Evolutionary conservation across 2,113 vertebrate genomes (phyloP).

Genomic region (Mustelus asterias): DNA sequence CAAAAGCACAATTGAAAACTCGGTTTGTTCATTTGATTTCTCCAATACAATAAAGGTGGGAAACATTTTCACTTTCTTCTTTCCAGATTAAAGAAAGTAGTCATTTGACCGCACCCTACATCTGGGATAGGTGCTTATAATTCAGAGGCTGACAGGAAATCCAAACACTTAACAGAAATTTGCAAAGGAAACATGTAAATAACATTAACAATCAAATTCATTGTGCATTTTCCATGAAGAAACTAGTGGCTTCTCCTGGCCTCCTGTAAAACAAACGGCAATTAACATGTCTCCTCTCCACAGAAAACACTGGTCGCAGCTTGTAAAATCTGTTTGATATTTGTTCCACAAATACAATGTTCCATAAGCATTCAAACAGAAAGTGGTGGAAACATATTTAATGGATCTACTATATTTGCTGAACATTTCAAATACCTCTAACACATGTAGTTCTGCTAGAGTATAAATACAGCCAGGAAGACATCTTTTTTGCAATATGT

Average conservation of each 20-base stretch:
- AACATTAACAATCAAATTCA: constrained; percentile 32
- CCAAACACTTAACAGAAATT: constrained; percentile 3
- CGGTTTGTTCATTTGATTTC: constrained; percentile 35
- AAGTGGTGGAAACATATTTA: neutral
- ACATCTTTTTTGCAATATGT: neutral
- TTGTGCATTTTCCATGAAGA: constrained; percentile 15
- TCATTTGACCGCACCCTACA: neutral
- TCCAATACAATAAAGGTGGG: neutral
- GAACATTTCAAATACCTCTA: neutral
- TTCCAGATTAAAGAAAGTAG: constrained; percentile 7
- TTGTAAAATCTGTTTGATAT: constrained; percentile 15
- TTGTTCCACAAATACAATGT: neutral
- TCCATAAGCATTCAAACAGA: neutral
- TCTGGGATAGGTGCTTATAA: constrained; percentile 26
- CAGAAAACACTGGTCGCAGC: constrained; percentile 10
- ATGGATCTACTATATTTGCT: neutral
- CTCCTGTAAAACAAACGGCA: constrained; percentile 1
- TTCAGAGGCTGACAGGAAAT: constrained; percentile 2
- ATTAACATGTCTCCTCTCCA: constrained; percentile 17
- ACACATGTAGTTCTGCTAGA: neutral
- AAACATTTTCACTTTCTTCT: neutral
- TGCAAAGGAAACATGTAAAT: constrained; percentile 19
- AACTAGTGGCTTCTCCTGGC: neutral
- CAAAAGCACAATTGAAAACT: constrained; percentile 33
- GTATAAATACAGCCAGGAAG: neutral